These are phyloP conservation scores for Agonopterix alstromeriana DNA, from an alignment of 2,888 invertebrate species.

Conservation along the genomic window DNA sequence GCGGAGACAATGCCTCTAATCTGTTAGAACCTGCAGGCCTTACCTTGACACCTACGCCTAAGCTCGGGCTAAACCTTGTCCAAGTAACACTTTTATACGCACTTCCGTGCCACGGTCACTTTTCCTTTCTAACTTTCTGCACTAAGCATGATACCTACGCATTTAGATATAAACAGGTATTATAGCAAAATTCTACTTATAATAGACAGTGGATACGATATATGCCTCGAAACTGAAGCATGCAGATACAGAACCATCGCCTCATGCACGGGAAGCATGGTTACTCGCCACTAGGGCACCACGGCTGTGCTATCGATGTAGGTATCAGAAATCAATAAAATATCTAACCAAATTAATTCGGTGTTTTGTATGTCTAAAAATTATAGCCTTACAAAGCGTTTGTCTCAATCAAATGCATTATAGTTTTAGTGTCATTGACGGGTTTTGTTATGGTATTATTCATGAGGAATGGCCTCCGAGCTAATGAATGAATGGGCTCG, in stretches of 20 bases:
- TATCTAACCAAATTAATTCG: neutral
- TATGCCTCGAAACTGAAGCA: too few species aligned
- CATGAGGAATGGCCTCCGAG: conserved; percentile 67
- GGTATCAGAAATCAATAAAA: neutral
- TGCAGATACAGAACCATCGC: too few species aligned
- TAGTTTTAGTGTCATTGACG: conserved; percentile 47
- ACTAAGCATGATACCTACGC: too few species aligned
- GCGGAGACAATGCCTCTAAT: conserved; percentile 66
- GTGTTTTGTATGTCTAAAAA: neutral
- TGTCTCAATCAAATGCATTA: conserved; percentile 10
- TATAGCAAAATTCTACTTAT: too few species aligned
- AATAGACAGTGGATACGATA: too few species aligned
- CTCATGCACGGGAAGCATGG: too few species aligned
- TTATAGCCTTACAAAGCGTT: conserved; percentile 5
- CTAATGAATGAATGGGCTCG: conserved; percentile 67
- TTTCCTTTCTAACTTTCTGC: conserved; percentile 1
- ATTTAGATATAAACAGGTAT: too few species aligned
- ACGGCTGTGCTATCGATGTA: too few species aligned
- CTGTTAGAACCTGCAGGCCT: conserved; percentile 65
- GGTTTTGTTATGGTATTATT: conserved; percentile 68
- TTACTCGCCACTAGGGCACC: too few species aligned
- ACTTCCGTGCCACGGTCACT: conserved; percentile 1
- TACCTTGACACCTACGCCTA: conserved; percentile 74
- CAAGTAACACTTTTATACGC: conserved; percentile 16
- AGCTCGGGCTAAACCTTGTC: conserved; percentile 46